Base-by-base conservation (phyloP, 2,113 vertebrate genomes). In the Rhinolophus ferrumequinum region DNA sequence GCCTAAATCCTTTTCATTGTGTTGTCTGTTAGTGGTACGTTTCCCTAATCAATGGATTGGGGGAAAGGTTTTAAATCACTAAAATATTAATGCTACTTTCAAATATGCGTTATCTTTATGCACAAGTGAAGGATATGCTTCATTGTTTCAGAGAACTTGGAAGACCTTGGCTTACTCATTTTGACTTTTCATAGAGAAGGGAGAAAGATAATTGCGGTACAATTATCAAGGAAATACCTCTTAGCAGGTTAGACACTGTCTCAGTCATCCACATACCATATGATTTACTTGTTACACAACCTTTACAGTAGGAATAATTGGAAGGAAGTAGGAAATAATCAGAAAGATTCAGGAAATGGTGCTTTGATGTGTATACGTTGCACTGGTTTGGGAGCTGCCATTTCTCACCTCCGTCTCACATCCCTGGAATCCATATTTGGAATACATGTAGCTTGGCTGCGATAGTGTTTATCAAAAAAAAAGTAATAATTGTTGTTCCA, bases 11-110 rank as follows among this genome's bases (percentile, higher is more conserved):
- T 82, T 85, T 95, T 95, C 77, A 96, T 96, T 97, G 82, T 87
- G 44, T 90, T 91, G 15, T 86, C 52, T 94, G 75, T 89, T 96
- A 93, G 92, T 73, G 94, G 54, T 95, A 93, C 97, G 94, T 93
- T 92, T 94, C 56, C 86, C 85, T 92, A 95, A 97, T 97, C 82
- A 92, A 79, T 95, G 44, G 33, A 93, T 95, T 96, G 85, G 52
- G 26, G 70, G 0, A 76, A 80, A 97, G 54, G 19, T 87, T 97
- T 97, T 81, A 93, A 95, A 87, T 83, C 85, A 84, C 41, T 94
- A 41, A 94, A 95, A 76, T 93, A 93, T 85, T 90, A 92, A 54
- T 75, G 19, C 44, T 35, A 56, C 82, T 94, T 94, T 97, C 52
- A 82, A 95, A 94, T 80, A 88, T 64, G 2, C 69, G 16, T 91